These are phyloP conservation scores for Dichetophora obliterata DNA, from an alignment of 2,888 invertebrate species.

Conservation along the genomic window DNA sequence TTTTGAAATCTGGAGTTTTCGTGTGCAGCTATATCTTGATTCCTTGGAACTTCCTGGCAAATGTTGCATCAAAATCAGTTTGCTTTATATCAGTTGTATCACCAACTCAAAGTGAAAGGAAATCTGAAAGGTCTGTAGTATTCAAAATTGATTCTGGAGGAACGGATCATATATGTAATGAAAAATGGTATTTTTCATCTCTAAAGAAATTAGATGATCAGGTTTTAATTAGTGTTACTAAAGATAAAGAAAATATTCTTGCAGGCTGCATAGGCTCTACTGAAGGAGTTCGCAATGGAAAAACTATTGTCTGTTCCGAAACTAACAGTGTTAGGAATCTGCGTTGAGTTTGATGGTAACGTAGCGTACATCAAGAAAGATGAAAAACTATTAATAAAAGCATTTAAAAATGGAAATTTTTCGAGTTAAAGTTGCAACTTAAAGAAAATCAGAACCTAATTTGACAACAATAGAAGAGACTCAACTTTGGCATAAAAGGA, in stretches of 20 bases:
- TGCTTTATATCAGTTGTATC: constrained; percentile 22
- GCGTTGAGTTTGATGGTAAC: too few species aligned
- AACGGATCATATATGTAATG: constrained; percentile 9
- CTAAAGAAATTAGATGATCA: background rate
- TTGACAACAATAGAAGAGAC: background rate
- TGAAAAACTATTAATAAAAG: background rate
- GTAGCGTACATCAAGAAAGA: constrained; percentile 6
- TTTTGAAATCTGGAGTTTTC: too few species aligned
- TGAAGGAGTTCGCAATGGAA: background rate
- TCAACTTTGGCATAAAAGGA: too few species aligned
- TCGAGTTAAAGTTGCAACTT: too few species aligned
- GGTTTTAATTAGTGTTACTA: background rate
- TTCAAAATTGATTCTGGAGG: constrained; percentile 3
- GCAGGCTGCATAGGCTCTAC: too few species aligned
- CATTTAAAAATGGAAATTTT: too few species aligned
- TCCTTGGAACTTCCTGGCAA: too few species aligned
- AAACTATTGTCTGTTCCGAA: background rate
- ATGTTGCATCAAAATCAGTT: background rate
- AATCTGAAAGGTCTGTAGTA: too few species aligned
- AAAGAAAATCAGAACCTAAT: background rate
- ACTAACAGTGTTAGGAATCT: too few species aligned
- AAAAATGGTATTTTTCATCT: background rate
- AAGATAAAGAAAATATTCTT: too few species aligned
- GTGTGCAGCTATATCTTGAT: too few species aligned
- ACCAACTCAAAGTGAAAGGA: background rate